Evolutionary conservation across 2,113 vertebrate genomes (phyloP).

Genomic region (Mus pahari): DNA sequence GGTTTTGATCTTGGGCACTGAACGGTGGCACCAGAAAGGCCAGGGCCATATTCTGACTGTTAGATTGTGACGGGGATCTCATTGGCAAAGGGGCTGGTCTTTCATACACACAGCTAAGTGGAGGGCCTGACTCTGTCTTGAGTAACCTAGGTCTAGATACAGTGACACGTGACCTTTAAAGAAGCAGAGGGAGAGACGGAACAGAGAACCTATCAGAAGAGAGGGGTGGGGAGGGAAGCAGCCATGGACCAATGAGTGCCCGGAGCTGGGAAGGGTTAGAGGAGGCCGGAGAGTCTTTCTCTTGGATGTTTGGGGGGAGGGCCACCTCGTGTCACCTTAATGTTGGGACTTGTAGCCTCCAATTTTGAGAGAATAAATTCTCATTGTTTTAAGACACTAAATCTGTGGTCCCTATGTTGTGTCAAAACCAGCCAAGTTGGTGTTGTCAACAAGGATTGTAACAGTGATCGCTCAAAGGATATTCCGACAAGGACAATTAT

Average conservation of each 20-base stretch:
- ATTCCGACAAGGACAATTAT: not conserved
- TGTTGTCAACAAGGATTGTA: rapidly evolving
- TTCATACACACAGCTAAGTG: not conserved
- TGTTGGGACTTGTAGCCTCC: not conserved
- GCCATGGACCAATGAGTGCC: not conserved
- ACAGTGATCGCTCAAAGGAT: not conserved
- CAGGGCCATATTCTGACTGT: not conserved
- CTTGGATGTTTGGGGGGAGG: not conserved
- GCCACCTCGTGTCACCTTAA: not conserved
- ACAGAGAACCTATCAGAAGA: not conserved
- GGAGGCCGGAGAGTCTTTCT: not conserved
- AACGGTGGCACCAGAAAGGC: not conserved
- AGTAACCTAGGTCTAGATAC: not conserved
- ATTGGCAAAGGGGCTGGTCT: not conserved
- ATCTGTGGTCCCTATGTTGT: not conserved
- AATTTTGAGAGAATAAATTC: not conserved
- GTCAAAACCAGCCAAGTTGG: not conserved
- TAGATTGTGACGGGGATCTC: not conserved
- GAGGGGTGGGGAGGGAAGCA: rapidly evolving
- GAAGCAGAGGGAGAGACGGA: not conserved
- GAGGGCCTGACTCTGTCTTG: not conserved
- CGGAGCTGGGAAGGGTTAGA: not conserved
- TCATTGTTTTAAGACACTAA: not conserved
- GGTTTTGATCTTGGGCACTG: too few species aligned
- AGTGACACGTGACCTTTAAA: not conserved